phyloP scores from a whole-genome alignment of 2,113 vertebrate genomes.

The Probosciger aterrimus region DNA sequence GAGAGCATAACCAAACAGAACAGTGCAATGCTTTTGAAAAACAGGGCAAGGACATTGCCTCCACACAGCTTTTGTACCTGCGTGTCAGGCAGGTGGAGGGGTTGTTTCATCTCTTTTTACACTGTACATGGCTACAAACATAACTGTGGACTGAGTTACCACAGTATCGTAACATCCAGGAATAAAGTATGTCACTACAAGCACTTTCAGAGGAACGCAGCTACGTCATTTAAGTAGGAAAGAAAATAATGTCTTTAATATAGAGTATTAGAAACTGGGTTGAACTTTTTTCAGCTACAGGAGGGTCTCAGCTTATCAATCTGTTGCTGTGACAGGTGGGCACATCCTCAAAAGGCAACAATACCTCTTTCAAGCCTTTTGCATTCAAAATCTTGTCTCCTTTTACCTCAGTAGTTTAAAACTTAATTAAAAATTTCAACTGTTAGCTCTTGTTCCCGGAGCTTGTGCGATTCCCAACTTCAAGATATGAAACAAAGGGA shows the following conservation, averaged over 20 bases:
- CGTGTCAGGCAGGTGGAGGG: background rate
- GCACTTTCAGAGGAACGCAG: background rate
- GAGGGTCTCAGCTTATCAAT: background rate
- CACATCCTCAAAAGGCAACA: background rate
- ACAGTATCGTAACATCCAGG: background rate
- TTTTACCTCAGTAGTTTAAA: background rate
- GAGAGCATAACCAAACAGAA: accelerated
- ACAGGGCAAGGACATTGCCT: background rate
- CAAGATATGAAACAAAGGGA: background rate
- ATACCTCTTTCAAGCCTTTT: background rate
- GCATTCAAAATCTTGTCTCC: background rate
- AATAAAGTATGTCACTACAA: background rate
- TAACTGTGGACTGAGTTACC: background rate
- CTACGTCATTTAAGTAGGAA: background rate
- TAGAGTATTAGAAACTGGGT: background rate
- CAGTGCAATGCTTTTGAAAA: background rate
- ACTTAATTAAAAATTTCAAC: background rate
- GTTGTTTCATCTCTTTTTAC: background rate
- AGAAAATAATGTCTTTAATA: background rate
- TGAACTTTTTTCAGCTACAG: background rate
- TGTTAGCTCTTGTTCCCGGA: background rate
- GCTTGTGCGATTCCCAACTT: background rate
- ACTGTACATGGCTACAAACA: background rate
- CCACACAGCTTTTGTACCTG: background rate
- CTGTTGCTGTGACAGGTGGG: background rate